Evolutionary conservation across 2,113 vertebrate species (phyloP).

Genomic region (Prinia subflava): DNA sequence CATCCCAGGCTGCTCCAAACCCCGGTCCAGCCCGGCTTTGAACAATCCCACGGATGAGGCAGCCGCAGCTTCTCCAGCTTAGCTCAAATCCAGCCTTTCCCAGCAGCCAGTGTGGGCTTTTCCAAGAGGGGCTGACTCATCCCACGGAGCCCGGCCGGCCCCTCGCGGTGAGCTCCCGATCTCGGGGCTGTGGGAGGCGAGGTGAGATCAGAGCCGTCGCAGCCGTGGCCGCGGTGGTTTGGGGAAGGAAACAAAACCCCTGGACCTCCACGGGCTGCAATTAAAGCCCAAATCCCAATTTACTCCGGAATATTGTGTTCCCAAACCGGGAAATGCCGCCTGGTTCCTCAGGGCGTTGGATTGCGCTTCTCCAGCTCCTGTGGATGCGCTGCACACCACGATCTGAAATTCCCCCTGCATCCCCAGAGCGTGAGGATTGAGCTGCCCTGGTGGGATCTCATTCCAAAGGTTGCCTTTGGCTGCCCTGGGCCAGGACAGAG

Average conservation of each 20-base stretch:
- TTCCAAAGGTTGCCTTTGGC: background rate
- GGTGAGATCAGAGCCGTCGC: background rate
- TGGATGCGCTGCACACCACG: no score
- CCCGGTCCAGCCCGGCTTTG: background rate
- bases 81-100: background rate
- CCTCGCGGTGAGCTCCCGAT: background rate
- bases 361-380: background rate
- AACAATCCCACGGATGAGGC: no score
- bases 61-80: no score
- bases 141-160: background rate
- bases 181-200: background rate
- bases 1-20: background rate
- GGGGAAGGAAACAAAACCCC: background rate
- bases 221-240: no score
- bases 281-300: background rate
- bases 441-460: background rate
- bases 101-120: background rate
- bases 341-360: background rate
- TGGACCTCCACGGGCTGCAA: background rate
- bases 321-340: background rate
- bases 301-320: background rate
- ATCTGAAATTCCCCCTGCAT: background rate
- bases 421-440: background rate
- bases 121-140: background rate
- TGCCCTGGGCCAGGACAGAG: no score